Conservation (phyloP, 1,140 invertebrate genomes). For the Sycophila sp. region DNA sequence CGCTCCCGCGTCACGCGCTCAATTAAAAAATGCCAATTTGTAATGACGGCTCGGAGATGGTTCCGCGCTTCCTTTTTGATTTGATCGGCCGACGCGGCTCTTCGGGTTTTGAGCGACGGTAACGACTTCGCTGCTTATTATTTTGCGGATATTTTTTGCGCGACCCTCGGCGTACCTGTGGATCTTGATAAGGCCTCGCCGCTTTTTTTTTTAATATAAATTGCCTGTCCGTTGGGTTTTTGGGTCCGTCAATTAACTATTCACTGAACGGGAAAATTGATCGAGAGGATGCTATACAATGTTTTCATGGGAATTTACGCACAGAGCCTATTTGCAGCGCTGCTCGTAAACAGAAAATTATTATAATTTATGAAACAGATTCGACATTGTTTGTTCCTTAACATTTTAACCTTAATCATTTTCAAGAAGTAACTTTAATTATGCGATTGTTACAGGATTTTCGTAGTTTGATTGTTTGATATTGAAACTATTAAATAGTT, state of each 20-base stretch:
- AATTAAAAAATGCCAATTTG: constrained; percentile 36
- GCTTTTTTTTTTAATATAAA: constrained; percentile 6
- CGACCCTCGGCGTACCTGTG: neutral
- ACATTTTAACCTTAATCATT: too few relatives aligned
- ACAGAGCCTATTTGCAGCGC: too few relatives aligned
- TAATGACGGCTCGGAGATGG: neutral
- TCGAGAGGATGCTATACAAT: neutral
- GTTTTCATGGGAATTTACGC: too few relatives aligned
- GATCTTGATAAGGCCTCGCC: constrained; percentile 14
- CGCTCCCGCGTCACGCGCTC: neutral
- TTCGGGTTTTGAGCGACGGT: neutral
- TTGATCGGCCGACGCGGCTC: neutral
- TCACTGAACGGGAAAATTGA: constrained; percentile 36
- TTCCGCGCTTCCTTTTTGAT: constrained; percentile 21
- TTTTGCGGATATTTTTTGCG: constrained; percentile 5
- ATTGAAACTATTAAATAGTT: too few relatives aligned
- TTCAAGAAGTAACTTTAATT: too few relatives aligned
- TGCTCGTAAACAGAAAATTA: too few relatives aligned
- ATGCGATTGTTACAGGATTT: too few relatives aligned
- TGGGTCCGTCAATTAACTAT: constrained; percentile 9
- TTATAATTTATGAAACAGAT: too few relatives aligned
- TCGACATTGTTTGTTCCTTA: too few relatives aligned
- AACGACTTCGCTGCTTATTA: constrained; percentile 1
- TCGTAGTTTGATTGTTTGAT: too few relatives aligned
- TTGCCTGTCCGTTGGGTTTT: constrained; percentile 14